Evolutionary conservation across 2,888 invertebrate genomes (phyloP), one percentile per base, ranked within the genome.

Genomic region (Agonopterix subpropinquella): DNA sequence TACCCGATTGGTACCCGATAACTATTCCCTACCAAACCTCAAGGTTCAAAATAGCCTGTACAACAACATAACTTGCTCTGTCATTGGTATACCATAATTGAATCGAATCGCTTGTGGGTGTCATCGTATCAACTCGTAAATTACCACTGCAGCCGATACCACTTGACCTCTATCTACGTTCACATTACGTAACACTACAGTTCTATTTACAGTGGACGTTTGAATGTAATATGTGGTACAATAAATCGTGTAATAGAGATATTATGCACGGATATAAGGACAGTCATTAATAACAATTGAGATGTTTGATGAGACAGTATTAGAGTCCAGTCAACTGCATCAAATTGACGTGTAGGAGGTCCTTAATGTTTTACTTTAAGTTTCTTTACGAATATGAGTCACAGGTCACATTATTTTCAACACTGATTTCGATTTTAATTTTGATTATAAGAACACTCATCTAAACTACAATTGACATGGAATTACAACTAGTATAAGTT

Each of bases 41-140:
- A 28, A 43, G 43, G 15, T 43, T 43, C 7, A 43, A 43, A 15
- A 18, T 43, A 10, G 18, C 10, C 11, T 42, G 43, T 43, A 10
- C 28, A 28, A n/a, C 39, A 10, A 36, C 44, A 11, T 39, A 44
- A 44, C 35, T 49, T 39, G 49, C 41, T 39, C 39, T 43, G 41
- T 44, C 50, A 47, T 43, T 36, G 41, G 11, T 49, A 54, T 52
- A 18, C 9, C 36, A n/a, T 47, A 73, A 72, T 73, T 74, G 70
- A 72, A 77, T 72, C 61, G 70, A 70, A 67, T 67, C 60, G 61
- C 59, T 67, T 60, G 67, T 59, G 62, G 61, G 63, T 72, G 69
- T 73, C 67, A 64, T 62, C 62, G 54, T 52, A 55, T 56, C 48
- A 53, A 61, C 53, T 61, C 56, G 50, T 73, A 70, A 75, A 72